phyloP scores from a whole-genome alignment of 2,113 vertebrate species.

The Pycnonotus jocosus region DNA sequence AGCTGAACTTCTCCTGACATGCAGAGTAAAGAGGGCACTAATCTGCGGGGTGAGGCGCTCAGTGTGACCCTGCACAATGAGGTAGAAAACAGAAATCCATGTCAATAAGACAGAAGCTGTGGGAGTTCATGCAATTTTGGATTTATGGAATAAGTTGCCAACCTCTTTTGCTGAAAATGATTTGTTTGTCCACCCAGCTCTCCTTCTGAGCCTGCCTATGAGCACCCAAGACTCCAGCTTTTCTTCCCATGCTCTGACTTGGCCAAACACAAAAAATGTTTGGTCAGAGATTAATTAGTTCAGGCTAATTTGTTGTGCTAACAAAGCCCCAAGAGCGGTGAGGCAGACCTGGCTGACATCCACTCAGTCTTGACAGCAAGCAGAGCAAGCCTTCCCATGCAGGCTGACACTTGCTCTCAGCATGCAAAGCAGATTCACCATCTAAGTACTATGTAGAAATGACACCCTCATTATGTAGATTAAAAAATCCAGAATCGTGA shows the following conservation, averaged over 20 bases:
- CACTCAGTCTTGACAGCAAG: neutral
- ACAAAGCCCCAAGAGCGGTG: neutral
- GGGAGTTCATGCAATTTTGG: conserved; percentile 13
- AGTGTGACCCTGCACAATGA: neutral
- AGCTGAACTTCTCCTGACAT: neutral
- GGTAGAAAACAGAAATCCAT: conserved; percentile 8
- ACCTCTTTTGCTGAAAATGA: neutral
- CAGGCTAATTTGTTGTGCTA: neutral
- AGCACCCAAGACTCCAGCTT: neutral
- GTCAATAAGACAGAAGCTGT: conserved; percentile 20
- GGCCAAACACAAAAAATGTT: neutral
- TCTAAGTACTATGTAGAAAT: accelerated
- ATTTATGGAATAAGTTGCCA: neutral
- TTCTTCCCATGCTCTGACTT: neutral
- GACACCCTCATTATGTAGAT: neutral
- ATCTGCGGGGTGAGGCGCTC: neutral
- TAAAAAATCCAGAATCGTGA: neutral
- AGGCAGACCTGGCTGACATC: neutral
- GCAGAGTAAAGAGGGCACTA: neutral
- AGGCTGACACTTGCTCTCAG: neutral
- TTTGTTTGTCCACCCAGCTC: neutral
- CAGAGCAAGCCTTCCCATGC: neutral
- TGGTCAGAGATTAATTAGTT: neutral
- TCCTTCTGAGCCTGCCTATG: neutral
- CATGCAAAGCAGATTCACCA: neutral